Percentiles rank a stretch among this genome's conserved stretches.
Conservation (phyloP, 2,888 invertebrate species). For the Oscheius sp. region DNA sequence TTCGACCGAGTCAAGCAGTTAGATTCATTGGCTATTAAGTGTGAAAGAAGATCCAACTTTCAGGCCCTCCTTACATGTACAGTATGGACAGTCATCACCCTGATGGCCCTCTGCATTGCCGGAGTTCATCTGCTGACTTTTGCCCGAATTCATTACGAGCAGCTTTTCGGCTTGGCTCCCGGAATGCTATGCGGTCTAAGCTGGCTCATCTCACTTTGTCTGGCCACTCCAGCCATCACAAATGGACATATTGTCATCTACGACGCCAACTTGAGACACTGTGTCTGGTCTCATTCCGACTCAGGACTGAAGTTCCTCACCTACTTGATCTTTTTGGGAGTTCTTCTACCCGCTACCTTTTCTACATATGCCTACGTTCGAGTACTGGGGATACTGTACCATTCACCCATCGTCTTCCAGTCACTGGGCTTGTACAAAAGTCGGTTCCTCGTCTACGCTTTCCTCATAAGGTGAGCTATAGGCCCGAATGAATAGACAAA, state of each 20-base stretch:
- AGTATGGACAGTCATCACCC: conserved; percentile 71
- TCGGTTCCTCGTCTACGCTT: conserved; percentile 71
- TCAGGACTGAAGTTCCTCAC: conserved; percentile 72
- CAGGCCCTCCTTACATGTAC: conserved; percentile 70
- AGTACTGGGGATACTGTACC: conserved; percentile 72
- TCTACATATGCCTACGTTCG: conserved; percentile 71
- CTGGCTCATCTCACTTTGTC: conserved; percentile 70
- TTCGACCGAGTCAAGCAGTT: too few relatives aligned
- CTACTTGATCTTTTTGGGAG: conserved; percentile 72
- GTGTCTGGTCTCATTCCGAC: conserved; percentile 70
- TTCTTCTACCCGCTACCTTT: conserved; percentile 67
- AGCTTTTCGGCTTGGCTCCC: conserved; percentile 72
- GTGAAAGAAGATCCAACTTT: conserved; percentile 29
- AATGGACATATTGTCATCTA: conserved; percentile 72
- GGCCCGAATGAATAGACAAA: background rate
- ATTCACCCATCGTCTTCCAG: conserved; percentile 73
- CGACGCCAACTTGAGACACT: conserved; percentile 56
- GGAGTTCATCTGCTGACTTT: conserved; percentile 73
- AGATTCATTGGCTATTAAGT: too few relatives aligned
- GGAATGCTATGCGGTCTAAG: conserved; percentile 66
- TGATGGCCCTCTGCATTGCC: conserved; percentile 73
- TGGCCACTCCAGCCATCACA: conserved; percentile 72
- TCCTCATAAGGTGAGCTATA: conserved; percentile 62
- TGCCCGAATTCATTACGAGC: conserved; percentile 73
- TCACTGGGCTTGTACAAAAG: conserved; percentile 71